Percentiles rank a stretch among this genome's conserved stretches.
Conservation (phyloP, 2,888 invertebrate genomes). For the Isoperla grammatica region DNA sequence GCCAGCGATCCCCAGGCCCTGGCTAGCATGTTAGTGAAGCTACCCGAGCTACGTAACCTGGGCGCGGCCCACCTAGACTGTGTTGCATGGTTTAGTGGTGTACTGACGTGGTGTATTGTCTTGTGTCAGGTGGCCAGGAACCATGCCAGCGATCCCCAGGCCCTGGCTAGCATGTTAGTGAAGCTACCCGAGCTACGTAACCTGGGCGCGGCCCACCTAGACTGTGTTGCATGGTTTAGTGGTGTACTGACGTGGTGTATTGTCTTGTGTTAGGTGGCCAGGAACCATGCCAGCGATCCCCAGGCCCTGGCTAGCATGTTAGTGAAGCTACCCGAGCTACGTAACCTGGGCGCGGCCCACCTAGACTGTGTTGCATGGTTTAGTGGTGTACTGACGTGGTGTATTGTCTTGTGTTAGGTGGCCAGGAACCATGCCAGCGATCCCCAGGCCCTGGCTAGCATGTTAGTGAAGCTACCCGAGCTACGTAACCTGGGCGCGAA, state of each 20-base stretch:
- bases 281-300: conserved; percentile 57
- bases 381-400: no score
- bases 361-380: conserved; percentile 84
- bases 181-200: conserved; percentile 71
- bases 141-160: conserved; percentile 55
- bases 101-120: no score
- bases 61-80: conserved; percentile 78
- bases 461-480: conserved; percentile 63
- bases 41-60: conserved; percentile 73
- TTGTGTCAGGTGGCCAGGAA: conserved; percentile 54
- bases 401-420: conserved; percentile 43
- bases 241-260: no score
- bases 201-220: conserved; percentile 75
- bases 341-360: conserved; percentile 76
- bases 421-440: conserved; percentile 56
- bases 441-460: conserved; percentile 51
- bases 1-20: conserved; percentile 55
- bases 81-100: conserved; percentile 90
- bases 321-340: conserved; percentile 65
- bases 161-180: conserved; percentile 51
- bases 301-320: conserved; percentile 53
- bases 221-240: conserved; percentile 88
- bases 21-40: conserved; percentile 51
- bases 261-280: conserved; percentile 51
- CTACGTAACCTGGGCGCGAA: conserved; percentile 72